Conservation (phyloP, 2,113 vertebrate genomes). For the Embiotoca jacksoni region DNA sequence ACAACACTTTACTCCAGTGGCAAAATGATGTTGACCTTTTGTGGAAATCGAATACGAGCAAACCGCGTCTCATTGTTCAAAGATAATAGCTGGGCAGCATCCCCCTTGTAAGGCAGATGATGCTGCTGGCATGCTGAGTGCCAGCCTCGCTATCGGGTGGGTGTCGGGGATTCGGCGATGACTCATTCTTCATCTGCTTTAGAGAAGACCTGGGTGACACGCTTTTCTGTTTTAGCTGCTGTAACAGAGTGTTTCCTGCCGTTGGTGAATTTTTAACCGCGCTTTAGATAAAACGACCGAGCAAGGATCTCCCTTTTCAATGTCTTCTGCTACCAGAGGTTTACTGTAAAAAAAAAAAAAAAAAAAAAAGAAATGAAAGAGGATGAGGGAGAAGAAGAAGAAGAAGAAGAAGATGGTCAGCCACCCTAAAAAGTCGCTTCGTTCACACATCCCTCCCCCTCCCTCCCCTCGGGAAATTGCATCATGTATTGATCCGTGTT, state of each 20-base stretch:
- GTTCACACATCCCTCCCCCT: not conserved
- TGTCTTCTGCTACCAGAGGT: conserved; percentile 50
- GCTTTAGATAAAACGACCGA: conserved; percentile 58
- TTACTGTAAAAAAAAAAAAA: conserved; percentile 27
- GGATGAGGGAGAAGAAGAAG: not conserved
- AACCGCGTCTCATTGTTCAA: conserved; percentile 70
- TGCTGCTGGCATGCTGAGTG: conserved; percentile 67
- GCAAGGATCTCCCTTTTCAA: conserved; percentile 20
- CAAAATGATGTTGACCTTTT: conserved; percentile 79
- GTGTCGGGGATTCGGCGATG: conserved; percentile 59
- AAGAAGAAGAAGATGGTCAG: conserved; percentile 25
- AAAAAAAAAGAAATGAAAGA: conserved; percentile 7
- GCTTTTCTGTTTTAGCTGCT: conserved; percentile 49
- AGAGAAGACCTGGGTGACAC: conserved; percentile 59
- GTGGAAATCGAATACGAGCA: conserved; percentile 60
- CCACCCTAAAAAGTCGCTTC: conserved; percentile 56
- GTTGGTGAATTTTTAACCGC: conserved; percentile 34
- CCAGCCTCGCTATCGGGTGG: conserved; percentile 54
- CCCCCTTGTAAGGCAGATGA: conserved; percentile 68
- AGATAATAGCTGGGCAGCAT: conserved; percentile 74
- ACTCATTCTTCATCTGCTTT: conserved; percentile 67
- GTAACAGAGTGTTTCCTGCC: conserved; percentile 55
- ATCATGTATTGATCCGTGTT: conserved; percentile 77
- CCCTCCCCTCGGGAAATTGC: conserved; percentile 71
- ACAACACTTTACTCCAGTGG: conserved; percentile 74